Percentiles rank a stretch among this genome's conserved stretches.
phyloP scores from a whole-genome alignment of 2,797 vertebrate species.

The Clarias platycephalus region DNA sequence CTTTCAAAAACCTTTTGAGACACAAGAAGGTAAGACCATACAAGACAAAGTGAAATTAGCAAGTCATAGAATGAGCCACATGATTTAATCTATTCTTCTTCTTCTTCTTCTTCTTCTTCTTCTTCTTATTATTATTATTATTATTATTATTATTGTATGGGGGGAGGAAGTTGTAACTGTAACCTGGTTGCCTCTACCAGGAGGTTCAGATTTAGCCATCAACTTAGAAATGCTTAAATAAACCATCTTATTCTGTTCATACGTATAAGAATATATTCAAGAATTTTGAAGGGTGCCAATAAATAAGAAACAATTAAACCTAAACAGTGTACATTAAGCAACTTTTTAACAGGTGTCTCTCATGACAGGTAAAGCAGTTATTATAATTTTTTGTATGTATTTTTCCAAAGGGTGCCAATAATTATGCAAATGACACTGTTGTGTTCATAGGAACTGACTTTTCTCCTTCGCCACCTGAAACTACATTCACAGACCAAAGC shows the following conservation, averaged over 20 bases:
- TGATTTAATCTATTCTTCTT: neutral
- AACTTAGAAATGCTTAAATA: neutral
- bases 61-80: neutral
- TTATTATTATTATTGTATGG: no score
- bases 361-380: neutral
- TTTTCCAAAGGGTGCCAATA: neutral
- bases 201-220: neutral
- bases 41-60: neutral
- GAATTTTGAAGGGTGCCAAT: neutral
- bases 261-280: neutral
- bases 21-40: neutral
- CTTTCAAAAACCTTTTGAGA: neutral
- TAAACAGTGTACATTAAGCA: neutral
- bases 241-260: neutral
- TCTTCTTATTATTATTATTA: no score
- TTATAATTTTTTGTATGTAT: neutral
- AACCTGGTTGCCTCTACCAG: neutral
- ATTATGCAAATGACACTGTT: neutral
- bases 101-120: no score
- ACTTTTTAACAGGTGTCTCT: neutral
- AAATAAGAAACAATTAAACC: neutral
- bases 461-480: conserved; percentile 58
- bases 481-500: conserved; percentile 59
- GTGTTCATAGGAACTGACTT: conserved; percentile 62
- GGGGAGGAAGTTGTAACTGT: no score